phyloP scores from a whole-genome alignment of 2,797 vertebrate species.

The Pitangus sulphuratus region DNA sequence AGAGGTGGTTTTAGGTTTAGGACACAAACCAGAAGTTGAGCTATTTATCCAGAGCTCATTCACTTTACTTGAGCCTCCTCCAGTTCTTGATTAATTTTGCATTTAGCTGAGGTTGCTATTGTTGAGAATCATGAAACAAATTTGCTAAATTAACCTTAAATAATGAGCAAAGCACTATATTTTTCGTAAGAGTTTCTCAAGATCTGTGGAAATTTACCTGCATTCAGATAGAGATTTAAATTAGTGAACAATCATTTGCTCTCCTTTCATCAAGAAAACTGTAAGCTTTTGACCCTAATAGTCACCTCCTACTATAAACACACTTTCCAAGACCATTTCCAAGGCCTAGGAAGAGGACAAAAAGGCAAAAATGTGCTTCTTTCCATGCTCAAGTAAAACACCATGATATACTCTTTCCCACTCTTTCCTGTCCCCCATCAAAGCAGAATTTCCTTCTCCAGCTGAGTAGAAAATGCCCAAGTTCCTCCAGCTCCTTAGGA shows the following conservation, averaged over 20 bases:
- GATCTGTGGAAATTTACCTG: neutral
- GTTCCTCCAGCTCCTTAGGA: neutral
- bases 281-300: neutral
- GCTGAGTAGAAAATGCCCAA: neutral
- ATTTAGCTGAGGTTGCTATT: neutral
- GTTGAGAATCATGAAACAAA: neutral
- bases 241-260: neutral
- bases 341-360: neutral
- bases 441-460: neutral
- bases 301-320: neutral
- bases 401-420: neutral
- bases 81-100: neutral
- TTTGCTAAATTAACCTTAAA: neutral
- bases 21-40: neutral
- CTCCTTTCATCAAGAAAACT: neutral
- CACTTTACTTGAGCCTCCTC: neutral
- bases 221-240: neutral
- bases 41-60: neutral
- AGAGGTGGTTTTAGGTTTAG: neutral
- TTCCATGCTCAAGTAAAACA: neutral
- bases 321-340: neutral
- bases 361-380: neutral
- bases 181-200: neutral
- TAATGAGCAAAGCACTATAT: neutral
- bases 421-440: neutral